phyloP scores from a whole-genome alignment of 2,888 invertebrate species.

The Hyles lineata region DNA sequence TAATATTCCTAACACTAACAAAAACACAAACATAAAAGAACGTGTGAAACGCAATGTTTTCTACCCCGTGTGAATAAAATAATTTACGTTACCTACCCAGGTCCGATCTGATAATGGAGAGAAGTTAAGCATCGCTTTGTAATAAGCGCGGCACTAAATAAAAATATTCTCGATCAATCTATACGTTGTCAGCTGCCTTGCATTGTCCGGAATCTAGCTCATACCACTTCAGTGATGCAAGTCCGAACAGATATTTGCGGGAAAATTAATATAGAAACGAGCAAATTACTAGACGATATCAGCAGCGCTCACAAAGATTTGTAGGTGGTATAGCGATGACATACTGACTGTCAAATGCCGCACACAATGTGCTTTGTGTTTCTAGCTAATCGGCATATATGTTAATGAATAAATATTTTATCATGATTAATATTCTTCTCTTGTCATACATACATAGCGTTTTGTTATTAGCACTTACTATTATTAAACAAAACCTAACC shows the following conservation, averaged over 20 bases:
- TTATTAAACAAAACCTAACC: too few relatives aligned
- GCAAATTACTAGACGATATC: too few relatives aligned
- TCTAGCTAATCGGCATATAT: too few relatives aligned
- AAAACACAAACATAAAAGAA: background rate
- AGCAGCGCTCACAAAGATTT: too few relatives aligned
- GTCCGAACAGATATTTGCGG: background rate
- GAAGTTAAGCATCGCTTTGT: background rate
- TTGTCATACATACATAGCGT: too few relatives aligned
- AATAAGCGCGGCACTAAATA: slow-evolving; percentile 13
- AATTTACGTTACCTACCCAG: background rate
- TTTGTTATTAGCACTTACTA: too few relatives aligned
- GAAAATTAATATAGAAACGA: too few relatives aligned
- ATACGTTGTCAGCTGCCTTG: slow-evolving; percentile 24
- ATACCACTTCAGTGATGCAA: background rate
- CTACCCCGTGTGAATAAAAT: background rate
- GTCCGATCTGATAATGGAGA: background rate
- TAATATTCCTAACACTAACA: background rate
- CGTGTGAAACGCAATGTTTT: slow-evolving; percentile 2
- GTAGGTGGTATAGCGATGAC: too few relatives aligned
- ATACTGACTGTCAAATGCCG: too few relatives aligned
- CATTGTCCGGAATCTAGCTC: background rate
- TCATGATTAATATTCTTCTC: too few relatives aligned
- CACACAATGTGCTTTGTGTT: too few relatives aligned
- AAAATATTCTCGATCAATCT: slow-evolving; percentile 16
- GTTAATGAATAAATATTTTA: too few relatives aligned